Conservation (phyloP, 2,113 vertebrate species). For the Cyphomyrus discorhynchus region DNA sequence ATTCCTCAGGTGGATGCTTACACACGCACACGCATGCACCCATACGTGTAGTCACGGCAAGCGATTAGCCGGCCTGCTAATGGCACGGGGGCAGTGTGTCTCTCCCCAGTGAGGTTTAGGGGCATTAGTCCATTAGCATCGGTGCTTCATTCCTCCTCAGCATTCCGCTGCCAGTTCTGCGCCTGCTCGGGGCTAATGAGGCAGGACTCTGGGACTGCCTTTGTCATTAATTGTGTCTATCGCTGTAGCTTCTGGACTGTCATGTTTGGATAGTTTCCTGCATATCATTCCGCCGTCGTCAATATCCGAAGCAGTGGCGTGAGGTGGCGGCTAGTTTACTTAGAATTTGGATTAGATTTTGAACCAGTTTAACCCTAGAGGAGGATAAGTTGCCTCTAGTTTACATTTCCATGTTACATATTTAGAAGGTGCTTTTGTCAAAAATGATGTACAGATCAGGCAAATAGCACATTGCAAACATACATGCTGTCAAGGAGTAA, state of each 20-base stretch:
- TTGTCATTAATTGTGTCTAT: constrained; percentile 39
- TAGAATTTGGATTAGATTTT: constrained; percentile 14
- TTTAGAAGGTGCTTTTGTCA: neutral
- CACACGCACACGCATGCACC: constrained; percentile 11
- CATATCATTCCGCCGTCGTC: constrained; percentile 1
- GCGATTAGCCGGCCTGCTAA: constrained; percentile 19
- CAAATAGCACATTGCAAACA: neutral
- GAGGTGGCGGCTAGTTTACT: constrained; percentile 15
- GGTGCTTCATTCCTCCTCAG: constrained; percentile 28
- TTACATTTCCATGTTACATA: neutral
- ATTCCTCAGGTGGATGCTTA: neutral
- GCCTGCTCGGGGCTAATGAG: constrained; percentile 45
- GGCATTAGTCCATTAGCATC: constrained; percentile 39
- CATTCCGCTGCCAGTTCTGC: constrained; percentile 30
- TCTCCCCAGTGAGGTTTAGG: constrained; percentile 7
- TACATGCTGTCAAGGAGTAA: neutral
- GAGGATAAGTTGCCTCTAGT: neutral
- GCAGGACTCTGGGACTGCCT: constrained; percentile 33
- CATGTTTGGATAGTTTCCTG: constrained; percentile 23
- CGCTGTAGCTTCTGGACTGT: constrained; percentile 25
- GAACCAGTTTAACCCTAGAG: constrained; percentile 18
- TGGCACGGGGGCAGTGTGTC: constrained; percentile 22
- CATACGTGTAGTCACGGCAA: constrained; percentile 16
- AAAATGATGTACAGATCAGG: neutral
- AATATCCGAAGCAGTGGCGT: neutral